Base-by-base conservation (phyloP, 2,113 vertebrate species). In the Lepisosteus osseus region DNA sequence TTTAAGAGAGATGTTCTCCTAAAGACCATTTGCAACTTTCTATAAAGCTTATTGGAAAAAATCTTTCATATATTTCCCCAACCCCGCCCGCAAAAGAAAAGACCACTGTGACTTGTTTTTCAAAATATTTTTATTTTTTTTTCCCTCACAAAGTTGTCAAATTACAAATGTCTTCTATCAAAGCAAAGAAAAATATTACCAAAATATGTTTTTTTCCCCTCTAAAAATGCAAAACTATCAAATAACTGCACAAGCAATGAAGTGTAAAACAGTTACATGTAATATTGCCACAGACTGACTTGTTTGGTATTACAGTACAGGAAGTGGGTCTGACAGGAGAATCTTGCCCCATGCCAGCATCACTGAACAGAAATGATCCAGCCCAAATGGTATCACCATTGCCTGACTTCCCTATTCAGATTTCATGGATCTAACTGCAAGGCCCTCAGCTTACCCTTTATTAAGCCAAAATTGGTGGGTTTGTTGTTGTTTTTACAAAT, bases 81-180 rank as follows among this genome's bases (percentile, higher is more conserved):
- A 6, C 47, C 47, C 47, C 47, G 1, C 29, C 47, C 2, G 9
- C 47, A 51, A 51, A 51, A 51, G 5, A 51, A 29, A 5, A 51
- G 47, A 51, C 47, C 47, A 51, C 47, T 6, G 47, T 6, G 47
- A 1, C 29, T 29, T 51, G 47, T 6, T 61, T 7, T 75, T 74
- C 17, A 41, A 65, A 54, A 47, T 57, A 40, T 47, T 64, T 79
- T 70, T 54, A 64, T 74, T 66, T 68, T 54, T 65, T 43, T 76
- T 77, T 68, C 68, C 61, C 54, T 69, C 70, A 74, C 67, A 74
- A 77, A 79, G 51, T 65, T 72, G 63, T 76, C 72, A 74, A 76
- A 74, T 76, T 76, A 71, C 72, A 72, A 71, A 76, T 51, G 68
- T 72, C 54, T 67, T 72, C 59, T 72, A 65, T 67, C 54, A 70